These are phyloP conservation scores for Heteropelma amictum DNA, from an alignment of 2,888 invertebrate genomes.

Conservation along the genomic window DNA sequence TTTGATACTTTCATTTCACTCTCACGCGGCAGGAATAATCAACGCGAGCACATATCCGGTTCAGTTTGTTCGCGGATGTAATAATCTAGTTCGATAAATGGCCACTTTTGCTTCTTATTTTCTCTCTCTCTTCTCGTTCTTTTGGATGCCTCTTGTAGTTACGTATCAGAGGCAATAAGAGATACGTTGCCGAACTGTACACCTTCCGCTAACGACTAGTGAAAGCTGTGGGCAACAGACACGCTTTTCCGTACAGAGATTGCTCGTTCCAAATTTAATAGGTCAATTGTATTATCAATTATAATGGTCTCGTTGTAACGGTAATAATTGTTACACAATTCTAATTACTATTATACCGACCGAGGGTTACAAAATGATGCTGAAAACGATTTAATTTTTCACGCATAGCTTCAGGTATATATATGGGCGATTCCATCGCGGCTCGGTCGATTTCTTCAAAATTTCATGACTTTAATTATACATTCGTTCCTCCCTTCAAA, in stretches of 20 bases:
- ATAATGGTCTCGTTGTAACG: neutral
- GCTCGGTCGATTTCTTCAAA: no score
- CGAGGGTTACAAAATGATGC: no score
- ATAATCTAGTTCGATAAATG: conserved; percentile 40
- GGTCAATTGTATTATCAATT: neutral
- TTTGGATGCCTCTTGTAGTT: conserved; percentile 3
- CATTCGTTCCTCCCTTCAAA: no score
- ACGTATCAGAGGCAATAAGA: conserved; percentile 34
- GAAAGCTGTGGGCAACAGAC: conserved; percentile 38
- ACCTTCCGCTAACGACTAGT: conserved; percentile 41
- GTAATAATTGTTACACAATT: neutral
- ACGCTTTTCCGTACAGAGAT: conserved; percentile 28
- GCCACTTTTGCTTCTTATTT: neutral
- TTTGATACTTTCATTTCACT: conserved; percentile 23
- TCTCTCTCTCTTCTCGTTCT: conserved; percentile 25
- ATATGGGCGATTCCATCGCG: no score
- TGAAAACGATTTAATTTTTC: no score
- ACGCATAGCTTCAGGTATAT: no score
- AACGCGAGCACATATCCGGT: conserved; percentile 30
- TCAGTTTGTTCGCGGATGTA: conserved; percentile 38
- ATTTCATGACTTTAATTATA: no score
- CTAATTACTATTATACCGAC: no score
- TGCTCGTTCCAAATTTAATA: neutral
- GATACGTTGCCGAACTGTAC: conserved; percentile 40
- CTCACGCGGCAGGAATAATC: conserved; percentile 1